Conservation (phyloP, 2,113 vertebrate species). For the Rhabdornis inornatus region DNA sequence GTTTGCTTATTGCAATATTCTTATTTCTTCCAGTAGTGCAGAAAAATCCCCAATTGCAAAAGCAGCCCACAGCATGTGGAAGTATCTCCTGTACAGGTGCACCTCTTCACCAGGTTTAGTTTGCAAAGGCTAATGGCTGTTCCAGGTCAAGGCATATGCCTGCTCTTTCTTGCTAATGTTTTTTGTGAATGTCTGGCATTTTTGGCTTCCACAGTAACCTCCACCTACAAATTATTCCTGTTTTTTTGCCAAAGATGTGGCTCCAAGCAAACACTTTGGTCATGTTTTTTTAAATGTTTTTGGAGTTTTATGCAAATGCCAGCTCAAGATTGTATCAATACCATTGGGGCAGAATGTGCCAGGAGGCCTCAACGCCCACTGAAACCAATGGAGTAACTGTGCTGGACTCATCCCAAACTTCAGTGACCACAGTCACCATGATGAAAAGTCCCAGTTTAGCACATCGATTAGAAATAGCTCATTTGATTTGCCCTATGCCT, state of each 20-base stretch:
- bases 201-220: background rate
- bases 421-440: background rate
- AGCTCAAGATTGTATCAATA: background rate
- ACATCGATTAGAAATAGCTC: background rate
- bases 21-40: background rate
- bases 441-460: background rate
- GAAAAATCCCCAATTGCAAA: background rate
- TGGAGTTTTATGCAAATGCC: background rate
- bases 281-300: background rate
- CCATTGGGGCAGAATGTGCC: background rate
- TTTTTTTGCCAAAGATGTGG: background rate
- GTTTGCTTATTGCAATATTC: background rate
- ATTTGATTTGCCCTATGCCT: background rate
- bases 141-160: background rate
- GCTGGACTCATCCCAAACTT: background rate
- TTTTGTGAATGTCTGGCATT: background rate
- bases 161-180: background rate
- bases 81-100: background rate
- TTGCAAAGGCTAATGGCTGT: background rate
- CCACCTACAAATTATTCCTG: background rate
- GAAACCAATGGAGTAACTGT: background rate
- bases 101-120: background rate
- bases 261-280: background rate
- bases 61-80: background rate
- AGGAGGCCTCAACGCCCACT: background rate